Percentiles rank a stretch among this genome's conserved stretches.
Conservation (phyloP, 2,888 invertebrate genomes). For the Tromatobia lineatoria region DNA sequence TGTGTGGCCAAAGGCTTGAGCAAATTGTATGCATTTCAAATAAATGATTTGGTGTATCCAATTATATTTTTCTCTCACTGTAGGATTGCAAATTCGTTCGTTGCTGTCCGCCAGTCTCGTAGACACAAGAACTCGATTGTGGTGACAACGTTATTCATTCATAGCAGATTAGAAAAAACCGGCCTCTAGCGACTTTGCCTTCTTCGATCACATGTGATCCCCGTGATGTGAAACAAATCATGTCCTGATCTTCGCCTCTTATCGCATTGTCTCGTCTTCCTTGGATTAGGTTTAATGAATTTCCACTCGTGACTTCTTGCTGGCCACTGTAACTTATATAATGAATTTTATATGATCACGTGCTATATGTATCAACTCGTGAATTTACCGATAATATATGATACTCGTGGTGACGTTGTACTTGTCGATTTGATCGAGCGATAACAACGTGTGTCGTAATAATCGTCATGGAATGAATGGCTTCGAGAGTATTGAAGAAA, state of each 20-base stretch:
- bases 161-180: constrained; percentile 14
- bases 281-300: not conserved
- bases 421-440: constrained; percentile 9
- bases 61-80: no score
- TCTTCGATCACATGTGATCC: constrained; percentile 12
- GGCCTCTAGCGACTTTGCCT: constrained; percentile 11
- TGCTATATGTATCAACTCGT: not conserved
- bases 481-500: not conserved
- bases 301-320: not conserved
- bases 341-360: constrained; percentile 1
- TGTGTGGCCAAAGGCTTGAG: no score
- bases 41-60: no score
- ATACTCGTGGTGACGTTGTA: constrained; percentile 1
- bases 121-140: not conserved
- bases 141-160: not conserved
- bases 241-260: constrained; percentile 15
- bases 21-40: not conserved
- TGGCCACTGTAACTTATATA: not conserved
- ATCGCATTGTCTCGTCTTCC: constrained; percentile 8
- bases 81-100: not conserved
- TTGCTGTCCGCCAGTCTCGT: not conserved
- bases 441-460: constrained; percentile 2
- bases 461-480: not conserved
- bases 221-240: constrained; percentile 34
- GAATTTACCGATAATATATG: constrained; percentile 1